Base-by-base conservation (phyloP, 2,888 invertebrate genomes). In the Graphium colonna region DNA sequence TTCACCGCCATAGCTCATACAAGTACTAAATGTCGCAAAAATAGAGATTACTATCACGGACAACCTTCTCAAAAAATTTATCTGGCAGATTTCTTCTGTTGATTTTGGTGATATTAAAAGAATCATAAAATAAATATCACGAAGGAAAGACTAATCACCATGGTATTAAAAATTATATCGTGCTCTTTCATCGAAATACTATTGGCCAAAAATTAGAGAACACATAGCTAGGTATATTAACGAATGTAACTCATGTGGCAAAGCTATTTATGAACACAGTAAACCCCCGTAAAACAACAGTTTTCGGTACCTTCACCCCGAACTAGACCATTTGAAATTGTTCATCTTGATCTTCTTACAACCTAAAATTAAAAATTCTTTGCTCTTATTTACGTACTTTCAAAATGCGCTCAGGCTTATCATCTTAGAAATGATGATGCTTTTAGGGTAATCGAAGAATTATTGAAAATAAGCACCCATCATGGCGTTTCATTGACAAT, bases 131-230 rank as follows among this genome's bases (percentile, higher is more conserved):
- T n/a, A 38, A 40, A 16, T 36, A 36, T 12, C 36, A 36, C 13
- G 62, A 64, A 0, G 68, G 68, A 1, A 67, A 67, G 51, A 67
- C 63, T 0, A 67, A 67, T 17, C 62, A 65, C 31, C 49, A 63
- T 0, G 64, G 65, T 1, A 68, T 63, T 15, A 65, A 59, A 62
- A 67, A 38, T 60, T 56, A 7, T 62, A 56, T 15, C 16, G 62
- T 16, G 53, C 68, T 1, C 26, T 68, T 7, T 64, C 64, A 1
- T 17, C 10, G 0, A 49, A 36, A 3, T 66, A 64, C 13, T 67
- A 55, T 43, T 68, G 67, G 65, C 64, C 67, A 0, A 64, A 63
- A 31, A 61, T 69, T 61, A 61, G 38, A 21, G 63, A 69, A 0
- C 36, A 59, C 0, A 57, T 66, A 1, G 44, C 64, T 3, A 64